Evolutionary conservation across 2,113 vertebrate genomes (phyloP), one percentile per base, ranked within the genome.

Genomic region (Centropus bengalensis): DNA sequence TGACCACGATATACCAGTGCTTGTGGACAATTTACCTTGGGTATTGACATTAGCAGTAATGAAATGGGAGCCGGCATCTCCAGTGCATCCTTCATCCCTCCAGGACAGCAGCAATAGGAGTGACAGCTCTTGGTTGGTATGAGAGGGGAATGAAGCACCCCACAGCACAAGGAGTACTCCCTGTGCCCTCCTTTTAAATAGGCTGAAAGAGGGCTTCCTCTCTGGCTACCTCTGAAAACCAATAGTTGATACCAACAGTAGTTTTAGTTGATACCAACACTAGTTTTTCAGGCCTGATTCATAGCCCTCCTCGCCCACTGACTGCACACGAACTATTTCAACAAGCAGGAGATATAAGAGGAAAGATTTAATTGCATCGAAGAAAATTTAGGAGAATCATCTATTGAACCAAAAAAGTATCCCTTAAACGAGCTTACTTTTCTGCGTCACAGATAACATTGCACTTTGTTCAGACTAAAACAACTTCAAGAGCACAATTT

Each of bases 271-370:
- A 10, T 20, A 1, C 2, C 30, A 69, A 1, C 5, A 2, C 54
- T 3, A 36, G 3, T 0, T 75, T 40, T 71, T 17, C 76, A 52
- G 26, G 18, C 21, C n/a, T 8, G 63, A 51, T 7, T 21, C 51
- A 5, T 2, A 30, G 22, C 66, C 56, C 54, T 77, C 12, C 45
- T 45, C 16, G 0, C 67, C 30, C 2, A 1, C 3, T 9, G 44
- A 12, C 52, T 71, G 14, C 4, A 36, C 21, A 45, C 9, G 0
- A 56, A 17, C 36, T 5, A 22, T 36, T 60, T 44, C 62, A 78
- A 63, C 0, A 0, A 26, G 18, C 0, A 1, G 33, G 49, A 67
- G 30, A 14, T 5, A 6, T 0, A 47, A 55, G 42, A 33, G 42
- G 47, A 38, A 66, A 59, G 5, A 8, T 82, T 51, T 17, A 62